Evolutionary conservation across 2,888 invertebrate species (phyloP), one percentile per base, ranked within the genome.

Genomic region (Ommatoiulus sabulosus): DNA sequence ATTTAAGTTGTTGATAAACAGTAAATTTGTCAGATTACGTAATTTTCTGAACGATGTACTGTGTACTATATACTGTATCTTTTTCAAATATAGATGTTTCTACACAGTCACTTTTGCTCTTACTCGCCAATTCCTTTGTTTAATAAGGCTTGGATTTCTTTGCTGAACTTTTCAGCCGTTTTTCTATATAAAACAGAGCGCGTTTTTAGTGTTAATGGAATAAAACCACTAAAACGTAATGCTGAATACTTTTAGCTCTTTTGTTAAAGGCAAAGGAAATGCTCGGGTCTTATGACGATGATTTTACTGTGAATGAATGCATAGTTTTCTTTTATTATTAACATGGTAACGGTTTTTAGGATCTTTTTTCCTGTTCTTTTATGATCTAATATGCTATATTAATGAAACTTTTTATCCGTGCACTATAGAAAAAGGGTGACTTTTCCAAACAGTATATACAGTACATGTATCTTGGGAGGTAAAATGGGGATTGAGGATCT

Each of bases 321-420:
- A 52, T 43, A 8, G 80, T 24, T 80, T 80, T 80, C 35, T 80
- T n/a, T 35, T 35, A 80, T 80, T 80, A 80, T 80, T 80, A 35
- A 35, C 35, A 80, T 43, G 35, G 35, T 35, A 35, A 35, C 24
- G 24, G 80, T 80, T 80, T 80, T 20, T 20, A 72, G 24, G 35
- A 80, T 15, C 8, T 12, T 80, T 80, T 80, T 80, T 15, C 80
- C 80, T 43, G 24, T 72, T 20, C 24, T 10, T 72, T 72, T 72
- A 72, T 24, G 20, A 24, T 24, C 8, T 10, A 20, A 3, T 63
- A 72, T 10, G 20, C 7, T 72, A 20, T 72, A 72, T 72, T 72
- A 35, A 43, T 80, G 15, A 80, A 80, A 80, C 80, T 80, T 80
- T 15, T 43, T 80, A 80, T 2, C 4, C 35, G 35, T 24, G 12